Evolutionary conservation across 2,113 vertebrate species (phyloP).

Genomic region (Jaculus jaculus): DNA sequence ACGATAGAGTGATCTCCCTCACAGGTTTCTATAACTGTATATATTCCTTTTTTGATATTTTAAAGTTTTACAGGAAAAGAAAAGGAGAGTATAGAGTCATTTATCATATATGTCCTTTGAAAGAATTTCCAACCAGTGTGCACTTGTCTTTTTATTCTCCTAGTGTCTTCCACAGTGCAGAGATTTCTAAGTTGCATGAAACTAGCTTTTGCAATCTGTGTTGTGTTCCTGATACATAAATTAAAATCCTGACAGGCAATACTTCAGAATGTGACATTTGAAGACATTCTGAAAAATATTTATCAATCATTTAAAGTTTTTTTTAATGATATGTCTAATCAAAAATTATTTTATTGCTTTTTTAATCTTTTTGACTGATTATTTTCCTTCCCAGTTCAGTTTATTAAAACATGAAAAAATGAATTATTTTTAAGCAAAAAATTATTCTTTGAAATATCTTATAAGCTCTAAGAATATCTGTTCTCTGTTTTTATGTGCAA

Average conservation of each 20-base stretch:
- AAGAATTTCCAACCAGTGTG: background rate
- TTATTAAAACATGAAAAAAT: constrained; percentile 4
- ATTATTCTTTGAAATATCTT: background rate
- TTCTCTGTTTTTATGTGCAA: background rate
- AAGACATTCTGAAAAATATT: background rate
- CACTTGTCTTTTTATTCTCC: background rate
- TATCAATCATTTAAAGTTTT: background rate
- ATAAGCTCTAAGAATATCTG: background rate
- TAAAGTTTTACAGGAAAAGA: background rate
- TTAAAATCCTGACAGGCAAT: background rate
- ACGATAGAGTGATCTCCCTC: background rate
- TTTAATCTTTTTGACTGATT: background rate
- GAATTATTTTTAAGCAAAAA: background rate
- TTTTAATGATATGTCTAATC: background rate
- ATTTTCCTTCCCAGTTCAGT: background rate
- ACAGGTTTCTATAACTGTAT: background rate
- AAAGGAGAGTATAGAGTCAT: background rate
- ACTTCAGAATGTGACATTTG: background rate
- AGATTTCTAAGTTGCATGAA: background rate
- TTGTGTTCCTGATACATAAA: background rate
- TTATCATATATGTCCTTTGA: background rate
- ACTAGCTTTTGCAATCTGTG: background rate
- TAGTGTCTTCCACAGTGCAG: background rate
- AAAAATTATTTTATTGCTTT: background rate
- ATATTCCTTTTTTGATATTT: background rate